phyloP scores from a whole-genome alignment of 2,113 vertebrate genomes.

The Meleagris gallopavo region DNA sequence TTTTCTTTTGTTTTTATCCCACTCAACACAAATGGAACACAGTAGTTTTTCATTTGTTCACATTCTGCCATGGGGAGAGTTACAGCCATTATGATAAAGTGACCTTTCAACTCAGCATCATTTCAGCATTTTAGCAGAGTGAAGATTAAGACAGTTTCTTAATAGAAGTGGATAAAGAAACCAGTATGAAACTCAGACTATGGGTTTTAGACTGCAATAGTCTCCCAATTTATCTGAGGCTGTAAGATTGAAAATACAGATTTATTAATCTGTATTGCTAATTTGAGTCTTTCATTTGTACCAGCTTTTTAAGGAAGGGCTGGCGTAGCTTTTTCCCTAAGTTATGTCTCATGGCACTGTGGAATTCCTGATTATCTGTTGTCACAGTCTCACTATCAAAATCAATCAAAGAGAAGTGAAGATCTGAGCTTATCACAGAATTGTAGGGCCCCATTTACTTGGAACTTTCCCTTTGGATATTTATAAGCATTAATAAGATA shows the following conservation, averaged over 20 bases:
- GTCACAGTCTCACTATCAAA: background rate
- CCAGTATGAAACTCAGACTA: background rate
- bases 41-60: background rate
- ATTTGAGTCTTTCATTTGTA: background rate
- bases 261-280: background rate
- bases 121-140: background rate
- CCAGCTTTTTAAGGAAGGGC: background rate
- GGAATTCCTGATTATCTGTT: background rate
- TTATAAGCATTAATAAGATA: background rate
- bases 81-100: background rate
- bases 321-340: background rate
- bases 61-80: background rate
- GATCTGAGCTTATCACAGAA: background rate
- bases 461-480: background rate
- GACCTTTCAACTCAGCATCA: rapidly evolving
- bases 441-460: background rate
- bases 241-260: rapidly evolving
- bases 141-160: background rate
- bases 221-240: background rate
- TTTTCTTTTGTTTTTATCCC: rapidly evolving
- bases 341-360: background rate
- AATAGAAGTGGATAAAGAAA: too few species aligned
- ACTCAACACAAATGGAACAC: background rate
- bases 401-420: background rate
- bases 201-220: background rate